Base-by-base conservation (phyloP, 37 sponge, comb jelly and placozoan genomes). In the Bolinopsis microptera region DNA sequence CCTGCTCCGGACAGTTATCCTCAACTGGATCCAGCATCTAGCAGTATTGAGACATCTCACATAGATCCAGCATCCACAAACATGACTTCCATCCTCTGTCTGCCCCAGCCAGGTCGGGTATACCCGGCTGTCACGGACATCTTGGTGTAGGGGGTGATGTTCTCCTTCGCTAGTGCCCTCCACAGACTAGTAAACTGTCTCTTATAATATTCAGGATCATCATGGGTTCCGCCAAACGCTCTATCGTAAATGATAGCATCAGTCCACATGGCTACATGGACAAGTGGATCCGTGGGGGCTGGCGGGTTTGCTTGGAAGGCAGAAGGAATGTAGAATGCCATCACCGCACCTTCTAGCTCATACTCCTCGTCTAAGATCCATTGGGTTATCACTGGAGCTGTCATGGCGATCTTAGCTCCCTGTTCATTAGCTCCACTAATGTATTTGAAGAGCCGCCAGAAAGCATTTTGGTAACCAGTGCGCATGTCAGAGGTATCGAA, bases 291-390 rank as follows among this genome's bases (percentile, higher is more conserved):
- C 0, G n/a, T 27, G 26, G 90, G 90, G 26, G 67, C n/a, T 22
- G 90, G 90, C 1, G 90, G 26, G 31, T 8, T 5, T 25, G 0
- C 61, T 48, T 86, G 90, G 61, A 27, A 25, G n/a, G 3, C 90
- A 24, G 90, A 40, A 0, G 48, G 48, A 16, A 86, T 16, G 90
- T 86, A 86, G 67, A 86, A 86, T n/a, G n/a, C n/a, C 90, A 86
- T 86, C 25, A 5, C 3, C 28, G 27, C 48, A 8, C 75, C 31
- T 8, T 8, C 18, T 24, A 72, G 3, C 22, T 72, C 25, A 3
- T 3, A 5, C 3, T 24, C 18, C 22, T 24, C 30, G 75, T 72
- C 75, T 8, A 24, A 30, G n/a, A 2, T 24, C 30, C 26, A 72
- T 3, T 30, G 2, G 25, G 3, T 32, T 9, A 80, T 16, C 23